phyloP scores from a whole-genome alignment of 2,797 vertebrate genomes.

The Petrocephalus sullivani region DNA sequence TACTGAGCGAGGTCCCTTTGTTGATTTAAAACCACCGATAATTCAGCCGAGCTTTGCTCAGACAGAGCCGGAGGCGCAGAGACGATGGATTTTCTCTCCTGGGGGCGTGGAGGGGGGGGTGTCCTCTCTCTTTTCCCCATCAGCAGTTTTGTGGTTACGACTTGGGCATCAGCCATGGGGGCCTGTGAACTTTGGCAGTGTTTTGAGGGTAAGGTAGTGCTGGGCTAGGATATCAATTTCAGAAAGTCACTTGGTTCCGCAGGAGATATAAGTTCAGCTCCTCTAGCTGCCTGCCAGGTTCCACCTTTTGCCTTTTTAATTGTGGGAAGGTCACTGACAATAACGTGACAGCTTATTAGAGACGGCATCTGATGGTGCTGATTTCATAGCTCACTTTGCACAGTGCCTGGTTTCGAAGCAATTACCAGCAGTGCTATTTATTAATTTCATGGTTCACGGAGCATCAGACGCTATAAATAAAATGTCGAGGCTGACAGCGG shows the following conservation, averaged over 20 bases:
- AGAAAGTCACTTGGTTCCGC: neutral
- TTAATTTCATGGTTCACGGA: constrained; percentile 74
- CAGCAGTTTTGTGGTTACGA: neutral
- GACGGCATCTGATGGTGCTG: constrained; percentile 61
- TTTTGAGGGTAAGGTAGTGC: neutral
- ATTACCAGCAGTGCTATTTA: constrained; percentile 74
- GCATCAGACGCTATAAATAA: constrained; percentile 69
- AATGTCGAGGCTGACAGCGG: constrained; percentile 59
- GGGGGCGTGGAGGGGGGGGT: neutral
- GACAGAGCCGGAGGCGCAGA: neutral
- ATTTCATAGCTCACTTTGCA: constrained; percentile 61
- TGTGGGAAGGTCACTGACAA: constrained; percentile 74
- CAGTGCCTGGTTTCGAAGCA: constrained; percentile 65
- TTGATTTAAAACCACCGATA: neutral
- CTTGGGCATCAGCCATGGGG: neutral
- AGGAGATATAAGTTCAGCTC: constrained; percentile 23
- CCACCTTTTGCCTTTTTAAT: constrained; percentile 55
- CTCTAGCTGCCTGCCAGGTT: constrained; percentile 15
- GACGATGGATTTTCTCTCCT: neutral
- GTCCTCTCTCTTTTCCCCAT: neutral
- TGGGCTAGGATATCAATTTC: neutral
- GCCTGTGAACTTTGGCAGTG: neutral
- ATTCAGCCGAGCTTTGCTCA: neutral
- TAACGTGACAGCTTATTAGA: constrained; percentile 74
- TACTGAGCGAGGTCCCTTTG: neutral